Evolutionary conservation across 2,113 vertebrate species (phyloP).

Genomic region (Cephalopholis sonnerati): DNA sequence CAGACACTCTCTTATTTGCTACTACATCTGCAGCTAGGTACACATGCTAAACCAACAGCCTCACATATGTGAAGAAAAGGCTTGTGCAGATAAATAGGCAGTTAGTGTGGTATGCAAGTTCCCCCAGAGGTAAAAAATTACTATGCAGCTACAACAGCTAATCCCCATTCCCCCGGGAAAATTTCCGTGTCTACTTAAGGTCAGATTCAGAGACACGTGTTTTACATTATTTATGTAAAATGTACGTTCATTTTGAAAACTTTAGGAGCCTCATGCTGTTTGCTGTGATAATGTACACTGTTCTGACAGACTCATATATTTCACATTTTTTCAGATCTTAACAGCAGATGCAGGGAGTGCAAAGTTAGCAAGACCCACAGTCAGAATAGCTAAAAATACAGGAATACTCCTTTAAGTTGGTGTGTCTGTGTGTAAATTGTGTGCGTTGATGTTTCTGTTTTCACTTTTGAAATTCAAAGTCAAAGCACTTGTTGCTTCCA

Average conservation of each 20-base stretch:
- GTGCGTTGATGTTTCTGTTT: slow-evolving; percentile 47
- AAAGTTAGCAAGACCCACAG: not conserved
- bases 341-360: not conserved
- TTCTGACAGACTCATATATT: slow-evolving; percentile 28
- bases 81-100: no score
- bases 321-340: not conserved
- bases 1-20: no score
- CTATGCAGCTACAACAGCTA: no score
- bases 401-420: not conserved
- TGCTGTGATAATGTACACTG: not conserved
- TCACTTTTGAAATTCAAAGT: slow-evolving; percentile 42
- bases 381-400: not conserved
- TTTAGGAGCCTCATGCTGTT: not conserved
- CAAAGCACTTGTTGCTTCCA: slow-evolving; percentile 49
- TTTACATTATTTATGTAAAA: slow-evolving; percentile 2
- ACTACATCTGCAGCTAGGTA: no score
- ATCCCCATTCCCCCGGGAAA: no score
- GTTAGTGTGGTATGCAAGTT: no score
- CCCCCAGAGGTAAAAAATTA: no score
- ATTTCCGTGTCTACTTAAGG: no score
- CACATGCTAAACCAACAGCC: no score
- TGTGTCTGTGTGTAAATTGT: slow-evolving; percentile 4
- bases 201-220: not conserved
- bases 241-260: slow-evolving; percentile 1
- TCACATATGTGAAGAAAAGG: no score